phyloP scores from a whole-genome alignment of 2,797 vertebrate species.

The Spinus olivaceus region DNA sequence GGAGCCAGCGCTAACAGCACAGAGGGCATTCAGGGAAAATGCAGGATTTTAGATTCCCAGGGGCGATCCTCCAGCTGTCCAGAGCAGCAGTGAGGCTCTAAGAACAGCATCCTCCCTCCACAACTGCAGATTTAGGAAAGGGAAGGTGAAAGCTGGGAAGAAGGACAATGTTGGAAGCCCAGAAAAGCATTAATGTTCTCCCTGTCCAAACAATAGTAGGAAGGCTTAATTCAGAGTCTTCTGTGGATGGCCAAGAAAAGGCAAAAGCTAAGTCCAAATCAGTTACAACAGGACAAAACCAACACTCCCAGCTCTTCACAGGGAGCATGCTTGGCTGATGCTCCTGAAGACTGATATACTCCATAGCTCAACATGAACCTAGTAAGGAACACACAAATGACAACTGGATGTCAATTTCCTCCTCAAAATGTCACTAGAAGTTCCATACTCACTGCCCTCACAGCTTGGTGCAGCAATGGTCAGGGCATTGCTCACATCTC shows the following conservation, averaged over 20 bases:
- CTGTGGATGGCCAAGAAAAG: not conserved
- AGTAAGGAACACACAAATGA: not conserved
- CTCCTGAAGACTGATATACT: not conserved
- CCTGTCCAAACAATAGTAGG: not conserved
- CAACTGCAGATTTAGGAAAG: not conserved
- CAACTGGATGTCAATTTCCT: not conserved
- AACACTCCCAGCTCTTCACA: not conserved
- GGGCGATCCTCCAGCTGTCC: not conserved
- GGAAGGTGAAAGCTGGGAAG: not conserved
- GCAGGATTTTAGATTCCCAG: fast-evolving
- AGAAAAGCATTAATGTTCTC: not conserved
- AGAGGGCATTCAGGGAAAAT: not conserved
- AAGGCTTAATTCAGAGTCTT: not conserved
- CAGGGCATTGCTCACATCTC: not conserved
- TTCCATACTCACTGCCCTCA: not conserved
- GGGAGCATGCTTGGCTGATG: not conserved
- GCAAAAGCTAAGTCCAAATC: not conserved
- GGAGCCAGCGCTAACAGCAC: not conserved
- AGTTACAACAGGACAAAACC: not conserved
- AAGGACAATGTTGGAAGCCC: not conserved
- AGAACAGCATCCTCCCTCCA: not conserved
- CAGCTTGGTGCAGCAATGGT: not conserved
- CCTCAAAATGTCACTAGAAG: not conserved
- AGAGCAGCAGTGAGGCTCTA: not conserved
- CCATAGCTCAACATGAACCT: not conserved